Base-by-base conservation (phyloP, 1,140 invertebrate species). In the Pachyrhynchus sulphureomaculatus region DNA sequence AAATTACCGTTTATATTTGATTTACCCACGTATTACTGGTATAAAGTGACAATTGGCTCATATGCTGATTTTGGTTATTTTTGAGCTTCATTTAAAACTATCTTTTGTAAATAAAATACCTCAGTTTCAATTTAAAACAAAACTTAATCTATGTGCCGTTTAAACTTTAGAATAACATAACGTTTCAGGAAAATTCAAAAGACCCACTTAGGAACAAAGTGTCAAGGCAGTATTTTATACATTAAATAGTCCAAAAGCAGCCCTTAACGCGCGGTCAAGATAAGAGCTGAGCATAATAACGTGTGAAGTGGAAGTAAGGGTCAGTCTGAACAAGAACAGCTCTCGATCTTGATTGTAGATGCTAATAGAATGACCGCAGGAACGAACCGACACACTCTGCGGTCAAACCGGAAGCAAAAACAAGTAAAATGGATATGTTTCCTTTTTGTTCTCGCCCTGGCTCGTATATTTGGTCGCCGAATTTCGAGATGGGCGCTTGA, bases 321-420 rank as follows among this genome's bases (percentile, higher is more conserved):
- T 64, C 60, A 52, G 58, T 52, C 58, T 53, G 66, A 36, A 66
- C 73, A 73, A 75, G 71, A 74, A 75, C 69, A 67, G 66, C 68
- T 68, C 68, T 68, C 47, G 60, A 75, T 76, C 73, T 76, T 75
- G 74, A 76, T 76, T 75, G 67, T 73, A 74, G 69, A 76, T 76
- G 74, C 69, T 76, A 76, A 76, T 76, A 76, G 73, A 76, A 76
- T 76, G 74, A 74, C 73, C 72, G 63, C 62, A 58, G 67, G 61
- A 67, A 65, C 66, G 67, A 49, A 10, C 52, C 56, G 49, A 45
- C 62, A 64, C 41, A 54, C 63, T 42, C 53, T 29, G 44, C 51
- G 36, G 37, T 51, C 48, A 44, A 13, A 52, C 64, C 70, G 72
- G 74, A 73, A 72, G 72, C 74, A 75, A 76, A 75, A 75, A 76